These are phyloP conservation scores for Timema podura DNA, from an alignment of 2,888 invertebrate species.

Conservation along the genomic window DNA sequence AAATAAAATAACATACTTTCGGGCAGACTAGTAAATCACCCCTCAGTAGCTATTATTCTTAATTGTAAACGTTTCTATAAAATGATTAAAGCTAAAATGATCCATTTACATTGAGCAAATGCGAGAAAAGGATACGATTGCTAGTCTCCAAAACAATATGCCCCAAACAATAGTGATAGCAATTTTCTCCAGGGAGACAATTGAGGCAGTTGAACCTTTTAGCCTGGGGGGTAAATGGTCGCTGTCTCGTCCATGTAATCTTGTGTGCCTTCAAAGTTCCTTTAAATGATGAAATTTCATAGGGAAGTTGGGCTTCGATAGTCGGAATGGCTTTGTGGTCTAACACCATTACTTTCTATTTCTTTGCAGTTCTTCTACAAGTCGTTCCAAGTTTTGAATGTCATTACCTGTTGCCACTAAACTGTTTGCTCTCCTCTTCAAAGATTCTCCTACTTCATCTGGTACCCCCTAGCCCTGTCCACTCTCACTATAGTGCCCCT, in stretches of 20 bases:
- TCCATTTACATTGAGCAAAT: background rate
- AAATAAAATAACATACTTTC: background rate
- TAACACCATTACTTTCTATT: slow-evolving; percentile 3
- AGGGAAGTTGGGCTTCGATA: slow-evolving; percentile 5
- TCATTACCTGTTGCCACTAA: slow-evolving; percentile 6
- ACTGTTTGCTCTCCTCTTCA: slow-evolving; percentile 3
- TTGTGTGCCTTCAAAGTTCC: background rate
- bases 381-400: background rate
- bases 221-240: background rate
- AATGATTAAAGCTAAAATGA: no score
- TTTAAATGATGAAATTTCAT: background rate
- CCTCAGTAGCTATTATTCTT: no score
- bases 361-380: background rate
- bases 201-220: background rate
- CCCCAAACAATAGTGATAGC: background rate
- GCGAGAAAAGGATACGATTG: background rate
- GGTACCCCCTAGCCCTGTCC: slow-evolving; percentile 1
- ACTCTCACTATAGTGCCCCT: slow-evolving; percentile 6
- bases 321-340: slow-evolving; percentile 5
- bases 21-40: background rate
- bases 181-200: slow-evolving; percentile 1
- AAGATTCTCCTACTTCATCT: background rate
- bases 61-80: no score
- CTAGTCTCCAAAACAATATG: background rate
- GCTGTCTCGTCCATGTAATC: slow-evolving; percentile 1